phyloP scores from a whole-genome alignment of 2,888 invertebrate species.

The Campoletis raptor region DNA sequence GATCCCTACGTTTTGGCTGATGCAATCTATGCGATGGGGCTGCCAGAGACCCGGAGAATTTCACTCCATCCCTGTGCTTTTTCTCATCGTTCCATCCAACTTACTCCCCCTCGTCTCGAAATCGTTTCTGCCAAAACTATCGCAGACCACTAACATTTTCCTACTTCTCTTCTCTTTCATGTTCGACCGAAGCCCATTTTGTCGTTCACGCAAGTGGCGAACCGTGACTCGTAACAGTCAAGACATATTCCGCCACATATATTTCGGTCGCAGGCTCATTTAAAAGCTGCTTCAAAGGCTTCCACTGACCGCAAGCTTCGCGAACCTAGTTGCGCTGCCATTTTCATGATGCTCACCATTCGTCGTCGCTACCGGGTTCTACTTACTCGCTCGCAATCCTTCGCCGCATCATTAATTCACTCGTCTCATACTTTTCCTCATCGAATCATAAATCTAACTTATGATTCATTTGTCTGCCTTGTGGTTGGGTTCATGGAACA shows the following conservation, averaged over 20 bases:
- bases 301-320: conserved; percentile 19
- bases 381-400: conserved; percentile 21
- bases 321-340: conserved; percentile 3
- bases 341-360: not conserved
- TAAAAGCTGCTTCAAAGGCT: conserved; percentile 51
- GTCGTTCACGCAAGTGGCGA: conserved; percentile 10
- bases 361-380: conserved; percentile 16
- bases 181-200: not conserved
- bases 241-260: conserved; percentile 19
- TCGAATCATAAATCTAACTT: not conserved
- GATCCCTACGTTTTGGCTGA: not conserved
- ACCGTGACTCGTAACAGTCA: conserved; percentile 13
- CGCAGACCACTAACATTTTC: not conserved
- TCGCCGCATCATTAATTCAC: not conserved
- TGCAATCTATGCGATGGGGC: not conserved
- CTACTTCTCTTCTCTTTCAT: not conserved
- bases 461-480: not conserved
- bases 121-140: not conserved
- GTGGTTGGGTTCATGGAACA: not conserved
- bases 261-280: conserved; percentile 55
- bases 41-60: not conserved
- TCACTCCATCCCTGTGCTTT: not conserved
- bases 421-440: not conserved
- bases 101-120: not conserved
- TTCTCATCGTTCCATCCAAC: not conserved